Evolutionary conservation across 2,888 invertebrate species (phyloP), one percentile per base, ranked within the genome.

Genomic region (Isoperla grammatica): DNA sequence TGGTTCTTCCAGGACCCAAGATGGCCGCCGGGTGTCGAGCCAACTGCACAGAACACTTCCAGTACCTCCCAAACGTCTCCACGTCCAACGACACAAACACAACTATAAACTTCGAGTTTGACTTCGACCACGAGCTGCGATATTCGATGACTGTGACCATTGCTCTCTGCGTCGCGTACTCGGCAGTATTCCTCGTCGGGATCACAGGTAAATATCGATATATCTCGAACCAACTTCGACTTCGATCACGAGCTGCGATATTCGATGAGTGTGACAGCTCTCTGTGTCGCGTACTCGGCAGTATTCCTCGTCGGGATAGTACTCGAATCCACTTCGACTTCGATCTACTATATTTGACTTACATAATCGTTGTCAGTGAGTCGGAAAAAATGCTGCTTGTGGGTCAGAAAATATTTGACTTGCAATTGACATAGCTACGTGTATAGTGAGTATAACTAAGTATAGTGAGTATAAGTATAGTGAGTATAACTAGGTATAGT

Each of bases 291-390:
- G 66, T 11, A 61, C 60, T 11, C 64, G 56, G 2, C 64, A 62
- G 20, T 63, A 58, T 40, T 64, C 63, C 12, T 61, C 15, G 67
- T 77, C 35, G 78, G 77, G 4, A 68, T 77, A n/a, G n/a, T n/a
- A n/a, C n/a, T n/a, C n/a, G n/a, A n/a, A n/a, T n/a, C n/a, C n/a
- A n/a, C n/a, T n/a, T n/a, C n/a, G n/a, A n/a, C n/a, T n/a, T n/a
- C n/a, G n/a, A n/a, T n/a, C n/a, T n/a, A n/a, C n/a, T n/a, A n/a
- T n/a, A n/a, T n/a, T n/a, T n/a, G n/a, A n/a, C n/a, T n/a, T n/a
- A n/a, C n/a, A n/a, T n/a, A n/a, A n/a, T n/a, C n/a, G n/a, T n/a
- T n/a, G n/a, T n/a, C n/a, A n/a, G n/a, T n/a, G n/a, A n/a, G n/a
- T n/a, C n/a, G n/a, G n/a, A n/a, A n/a, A n/a, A n/a, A n/a, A n/a